phyloP scores from a whole-genome alignment of 1,140 invertebrate genomes.

The Bombus haemorrhoidalis region DNA sequence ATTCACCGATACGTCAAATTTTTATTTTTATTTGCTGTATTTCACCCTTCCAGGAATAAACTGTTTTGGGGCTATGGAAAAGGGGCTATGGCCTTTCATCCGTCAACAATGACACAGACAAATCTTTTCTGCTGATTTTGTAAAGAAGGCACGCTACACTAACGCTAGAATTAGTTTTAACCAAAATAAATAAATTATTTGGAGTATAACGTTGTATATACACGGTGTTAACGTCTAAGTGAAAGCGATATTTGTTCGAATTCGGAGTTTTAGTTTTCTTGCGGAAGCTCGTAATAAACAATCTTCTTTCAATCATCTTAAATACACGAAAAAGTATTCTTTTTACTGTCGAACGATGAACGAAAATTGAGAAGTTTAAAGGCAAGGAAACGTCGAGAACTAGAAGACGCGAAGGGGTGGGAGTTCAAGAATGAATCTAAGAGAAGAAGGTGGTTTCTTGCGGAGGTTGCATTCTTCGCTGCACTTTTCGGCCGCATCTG shows the following conservation, averaged over 20 bases:
- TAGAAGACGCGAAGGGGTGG: too few relatives aligned
- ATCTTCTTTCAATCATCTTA: neutral
- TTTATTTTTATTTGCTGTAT: too few relatives aligned
- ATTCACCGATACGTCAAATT: too few relatives aligned
- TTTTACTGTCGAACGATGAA: neutral
- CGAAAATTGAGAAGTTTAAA: neutral
- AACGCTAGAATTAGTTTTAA: neutral
- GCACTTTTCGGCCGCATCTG: slow-evolving; percentile 33
- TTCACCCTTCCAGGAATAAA: neutral
- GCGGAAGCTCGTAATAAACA: neutral
- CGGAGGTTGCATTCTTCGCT: slow-evolving; percentile 31
- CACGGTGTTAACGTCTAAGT: neutral
- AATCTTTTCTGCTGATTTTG: neutral
- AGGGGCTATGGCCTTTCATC: too few relatives aligned
- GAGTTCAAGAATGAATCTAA: neutral
- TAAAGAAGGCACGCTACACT: too few relatives aligned
- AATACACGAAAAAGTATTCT: neutral
- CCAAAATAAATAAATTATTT: neutral
- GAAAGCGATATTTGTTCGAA: too few relatives aligned
- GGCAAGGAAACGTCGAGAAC: neutral
- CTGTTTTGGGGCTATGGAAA: neutral
- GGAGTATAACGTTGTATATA: neutral
- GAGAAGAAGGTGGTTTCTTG: neutral
- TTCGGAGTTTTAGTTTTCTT: neutral
- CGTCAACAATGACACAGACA: neutral